Evolutionary conservation across 2,113 vertebrate species (phyloP).

Genomic region (Oxygymnocypris stewartii): DNA sequence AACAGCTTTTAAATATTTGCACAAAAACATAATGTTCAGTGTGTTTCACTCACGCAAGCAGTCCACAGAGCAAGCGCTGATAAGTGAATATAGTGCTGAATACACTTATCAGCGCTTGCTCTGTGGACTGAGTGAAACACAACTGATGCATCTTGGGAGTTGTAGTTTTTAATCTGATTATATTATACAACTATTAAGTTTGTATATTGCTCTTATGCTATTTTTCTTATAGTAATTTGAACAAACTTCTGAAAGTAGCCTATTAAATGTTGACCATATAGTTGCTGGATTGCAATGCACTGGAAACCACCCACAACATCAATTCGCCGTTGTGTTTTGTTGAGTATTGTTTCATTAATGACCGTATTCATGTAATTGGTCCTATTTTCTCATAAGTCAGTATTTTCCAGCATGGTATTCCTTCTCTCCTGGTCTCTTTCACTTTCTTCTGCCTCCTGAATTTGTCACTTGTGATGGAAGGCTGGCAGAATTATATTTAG

Average conservation of each 20-base stretch:
- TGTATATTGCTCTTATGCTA: not conserved
- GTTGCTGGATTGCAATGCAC: not conserved
- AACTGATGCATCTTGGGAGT: not conserved
- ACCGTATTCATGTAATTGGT: no score
- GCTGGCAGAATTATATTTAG: constrained; percentile 36
- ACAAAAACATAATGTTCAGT: not conserved
- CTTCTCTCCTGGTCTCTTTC: not conserved
- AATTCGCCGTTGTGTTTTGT: not conserved
- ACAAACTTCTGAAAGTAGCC: not conserved
- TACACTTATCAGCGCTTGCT: not conserved
- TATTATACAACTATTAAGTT: not conserved
- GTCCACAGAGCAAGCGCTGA: no score
- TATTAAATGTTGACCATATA: not conserved
- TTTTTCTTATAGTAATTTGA: not conserved
- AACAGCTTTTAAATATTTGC: not conserved
- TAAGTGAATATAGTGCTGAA: no score
- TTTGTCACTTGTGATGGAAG: constrained; percentile 32
- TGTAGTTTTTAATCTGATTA: not conserved
- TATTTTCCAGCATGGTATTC: not conserved
- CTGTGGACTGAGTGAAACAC: not conserved
- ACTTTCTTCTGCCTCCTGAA: not conserved
- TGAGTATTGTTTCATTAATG: not conserved
- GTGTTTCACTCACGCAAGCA: no score
- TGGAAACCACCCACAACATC: not conserved
- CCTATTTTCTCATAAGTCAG: not conserved